Conservation (phyloP, 2,113 vertebrate species). For the sheep (Ovis aries) region DNA sequence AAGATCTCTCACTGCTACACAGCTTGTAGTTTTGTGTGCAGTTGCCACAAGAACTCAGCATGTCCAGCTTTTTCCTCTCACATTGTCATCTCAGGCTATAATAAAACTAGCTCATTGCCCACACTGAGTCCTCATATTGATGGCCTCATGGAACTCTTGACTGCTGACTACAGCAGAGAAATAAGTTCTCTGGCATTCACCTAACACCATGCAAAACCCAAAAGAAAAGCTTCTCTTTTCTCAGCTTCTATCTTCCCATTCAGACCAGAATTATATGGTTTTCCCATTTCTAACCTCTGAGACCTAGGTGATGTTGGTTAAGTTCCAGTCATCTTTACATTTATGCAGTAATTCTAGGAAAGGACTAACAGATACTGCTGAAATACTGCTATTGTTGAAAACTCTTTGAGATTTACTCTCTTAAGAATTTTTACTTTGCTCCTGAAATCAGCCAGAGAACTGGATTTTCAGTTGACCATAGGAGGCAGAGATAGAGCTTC, state of each 20-base stretch:
- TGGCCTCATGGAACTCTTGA: background rate
- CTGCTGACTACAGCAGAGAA: background rate
- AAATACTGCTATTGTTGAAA: background rate
- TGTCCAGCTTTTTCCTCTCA: background rate
- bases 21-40: background rate
- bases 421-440: background rate
- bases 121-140: background rate
- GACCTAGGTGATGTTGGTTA: background rate
- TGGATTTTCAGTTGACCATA: background rate
- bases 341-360: background rate
- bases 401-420: background rate
- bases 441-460: background rate
- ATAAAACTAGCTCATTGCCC: background rate
- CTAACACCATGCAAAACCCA: background rate
- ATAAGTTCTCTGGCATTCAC: background rate
- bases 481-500: background rate
- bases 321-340: background rate
- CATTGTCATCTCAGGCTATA: background rate
- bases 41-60: background rate
- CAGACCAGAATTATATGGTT: background rate
- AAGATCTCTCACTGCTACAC: background rate
- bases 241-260: background rate
- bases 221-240: background rate
- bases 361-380: background rate
- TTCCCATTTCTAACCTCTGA: background rate